phyloP scores from a whole-genome alignment of 2,797 vertebrate species.

The Alcedo quadribrachys region DNA sequence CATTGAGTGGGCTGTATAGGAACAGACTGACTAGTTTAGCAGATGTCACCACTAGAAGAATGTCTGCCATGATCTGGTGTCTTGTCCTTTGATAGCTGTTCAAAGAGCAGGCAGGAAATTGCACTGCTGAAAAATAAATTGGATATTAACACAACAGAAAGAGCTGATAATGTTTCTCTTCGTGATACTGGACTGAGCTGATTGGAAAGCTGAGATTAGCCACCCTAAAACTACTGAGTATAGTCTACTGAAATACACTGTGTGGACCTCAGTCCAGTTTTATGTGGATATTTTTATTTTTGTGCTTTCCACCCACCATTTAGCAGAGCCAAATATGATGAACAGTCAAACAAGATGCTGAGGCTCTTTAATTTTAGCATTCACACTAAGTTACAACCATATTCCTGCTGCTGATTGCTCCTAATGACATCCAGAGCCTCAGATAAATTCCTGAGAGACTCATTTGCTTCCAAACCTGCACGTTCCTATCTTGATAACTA shows the following conservation, averaged over 20 bases:
- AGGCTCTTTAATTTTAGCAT: neutral
- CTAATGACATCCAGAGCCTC: neutral
- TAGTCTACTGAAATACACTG: neutral
- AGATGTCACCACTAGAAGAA: slow-evolving; percentile 58
- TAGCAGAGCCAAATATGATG: neutral
- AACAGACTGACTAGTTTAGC: slow-evolving; percentile 56
- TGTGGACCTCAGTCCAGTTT: neutral
- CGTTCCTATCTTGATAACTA: neutral
- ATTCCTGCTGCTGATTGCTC: neutral
- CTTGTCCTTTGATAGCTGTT: slow-evolving; percentile 61
- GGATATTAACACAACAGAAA: slow-evolving; percentile 41
- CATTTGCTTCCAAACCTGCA: neutral
- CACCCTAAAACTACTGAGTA: neutral
- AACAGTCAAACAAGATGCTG: neutral
- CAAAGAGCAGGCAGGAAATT: slow-evolving; percentile 69
- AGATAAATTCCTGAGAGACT: neutral
- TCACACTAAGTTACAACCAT: neutral
- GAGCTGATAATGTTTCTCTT: slow-evolving; percentile 27
- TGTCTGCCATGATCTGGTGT: slow-evolving; percentile 53
- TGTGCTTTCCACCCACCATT: slow-evolving; percentile 8
- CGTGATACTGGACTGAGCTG: neutral
- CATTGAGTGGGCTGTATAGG: slow-evolving; percentile 48
- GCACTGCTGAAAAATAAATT: slow-evolving; percentile 49
- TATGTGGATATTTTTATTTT: neutral
- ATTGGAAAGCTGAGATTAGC: neutral